Evolutionary conservation across 2,113 vertebrate genomes (phyloP).

Genomic region (Podocnemis expansa): DNA sequence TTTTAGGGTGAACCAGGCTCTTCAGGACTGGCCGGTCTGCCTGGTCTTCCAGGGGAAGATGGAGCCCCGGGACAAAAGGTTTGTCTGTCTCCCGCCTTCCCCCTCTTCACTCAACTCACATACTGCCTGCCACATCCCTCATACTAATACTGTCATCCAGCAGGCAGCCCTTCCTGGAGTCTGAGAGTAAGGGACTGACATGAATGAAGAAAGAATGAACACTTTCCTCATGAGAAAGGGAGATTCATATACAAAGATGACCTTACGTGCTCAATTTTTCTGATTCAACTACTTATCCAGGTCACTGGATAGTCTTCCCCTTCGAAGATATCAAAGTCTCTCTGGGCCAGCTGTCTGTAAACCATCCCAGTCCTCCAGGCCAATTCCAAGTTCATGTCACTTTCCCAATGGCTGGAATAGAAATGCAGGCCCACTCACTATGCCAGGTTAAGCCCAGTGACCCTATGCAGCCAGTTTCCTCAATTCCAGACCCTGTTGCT

Average conservation of each 20-base stretch:
- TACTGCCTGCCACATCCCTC: not conserved
- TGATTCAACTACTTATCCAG: not conserved
- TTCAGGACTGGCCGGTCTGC: conserved; percentile 83
- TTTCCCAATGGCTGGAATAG: not conserved
- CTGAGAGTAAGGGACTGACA: not conserved
- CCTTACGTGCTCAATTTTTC: not conserved
- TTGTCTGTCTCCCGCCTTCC: not conserved
- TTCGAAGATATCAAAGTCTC: not conserved
- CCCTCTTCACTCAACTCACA: not conserved
- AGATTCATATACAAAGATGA: not conserved
- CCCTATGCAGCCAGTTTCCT: not conserved
- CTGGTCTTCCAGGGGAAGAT: conserved; percentile 88
- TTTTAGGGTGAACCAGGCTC: conserved; percentile 84
- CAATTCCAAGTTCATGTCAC: not conserved
- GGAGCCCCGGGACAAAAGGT: conserved; percentile 89
- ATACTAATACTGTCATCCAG: not conserved
- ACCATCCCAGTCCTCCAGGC: not conserved
- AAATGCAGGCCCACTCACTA: not conserved
- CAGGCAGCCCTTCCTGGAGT: not conserved
- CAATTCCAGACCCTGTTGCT: not conserved
- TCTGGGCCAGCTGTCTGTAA: not conserved
- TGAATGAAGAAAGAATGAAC: not conserved
- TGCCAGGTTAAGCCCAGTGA: not conserved
- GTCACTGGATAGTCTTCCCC: not conserved
- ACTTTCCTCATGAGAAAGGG: not conserved